A percentile compares a stretch with the other conserved stretches of the same genome.
phyloP scores from a whole-genome alignment of 2,888 invertebrate genomes.

The Nephrocerus scutellatus region DNA sequence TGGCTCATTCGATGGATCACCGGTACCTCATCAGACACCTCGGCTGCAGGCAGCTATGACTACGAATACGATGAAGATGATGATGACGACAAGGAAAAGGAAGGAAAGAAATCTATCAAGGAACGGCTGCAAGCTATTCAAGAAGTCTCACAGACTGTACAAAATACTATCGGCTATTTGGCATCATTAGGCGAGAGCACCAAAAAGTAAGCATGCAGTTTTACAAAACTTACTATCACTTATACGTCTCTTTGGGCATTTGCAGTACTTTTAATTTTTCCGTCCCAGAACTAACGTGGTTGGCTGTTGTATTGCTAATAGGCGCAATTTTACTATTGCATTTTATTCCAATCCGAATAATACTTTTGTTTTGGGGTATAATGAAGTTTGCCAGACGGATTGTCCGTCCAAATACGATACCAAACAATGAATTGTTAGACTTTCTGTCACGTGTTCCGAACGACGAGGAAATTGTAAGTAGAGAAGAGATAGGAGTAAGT shows the following conservation, averaged over 20 bases:
- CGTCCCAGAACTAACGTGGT: constrained; percentile 89
- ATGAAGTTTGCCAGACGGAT: constrained; percentile 95
- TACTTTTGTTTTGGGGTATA: constrained; percentile 88
- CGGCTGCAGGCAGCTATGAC: constrained; percentile 47
- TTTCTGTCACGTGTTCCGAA: constrained; percentile 90
- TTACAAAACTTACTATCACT: constrained; percentile 1
- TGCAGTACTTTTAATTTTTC: constrained; percentile 93
- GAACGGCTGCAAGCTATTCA: constrained; percentile 92
- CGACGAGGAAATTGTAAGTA: constrained; percentile 80
- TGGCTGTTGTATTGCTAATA: constrained; percentile 74
- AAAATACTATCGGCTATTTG: constrained; percentile 89
- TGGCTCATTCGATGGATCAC: constrained; percentile 46
- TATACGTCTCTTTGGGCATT: no score
- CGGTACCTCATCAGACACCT: constrained; percentile 33
- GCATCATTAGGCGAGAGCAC: constrained; percentile 91
- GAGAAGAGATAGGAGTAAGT: no score
- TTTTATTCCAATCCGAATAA: constrained; percentile 78
- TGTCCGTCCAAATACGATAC: constrained; percentile 85
- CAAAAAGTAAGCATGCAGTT: constrained; percentile 71
- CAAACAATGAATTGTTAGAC: constrained; percentile 95
- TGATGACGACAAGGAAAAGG: constrained; percentile 87
- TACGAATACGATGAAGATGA: constrained; percentile 73
- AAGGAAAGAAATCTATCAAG: constrained; percentile 91
- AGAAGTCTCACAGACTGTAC: constrained; percentile 94
- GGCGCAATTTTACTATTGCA: constrained; percentile 74